Conservation (phyloP, 1,140 invertebrate genomes). For the Polypedilum vanderplanki region DNA sequence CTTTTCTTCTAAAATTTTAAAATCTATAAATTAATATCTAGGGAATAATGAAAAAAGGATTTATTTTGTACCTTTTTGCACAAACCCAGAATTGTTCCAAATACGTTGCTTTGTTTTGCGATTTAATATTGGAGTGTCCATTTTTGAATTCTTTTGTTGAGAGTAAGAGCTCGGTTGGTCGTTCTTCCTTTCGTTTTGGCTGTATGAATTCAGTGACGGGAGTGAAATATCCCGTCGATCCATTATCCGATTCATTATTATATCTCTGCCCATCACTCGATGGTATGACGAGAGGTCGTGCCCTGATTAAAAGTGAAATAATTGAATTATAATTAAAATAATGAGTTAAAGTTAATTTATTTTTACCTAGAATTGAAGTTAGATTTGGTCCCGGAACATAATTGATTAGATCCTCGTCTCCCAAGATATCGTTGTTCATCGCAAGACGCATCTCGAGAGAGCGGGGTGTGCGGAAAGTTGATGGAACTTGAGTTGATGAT, state of each 20-base stretch:
- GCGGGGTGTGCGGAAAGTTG: constrained; percentile 35
- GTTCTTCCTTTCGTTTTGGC: constrained; percentile 36
- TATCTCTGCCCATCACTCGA: constrained; percentile 44
- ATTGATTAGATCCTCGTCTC: constrained; percentile 45
- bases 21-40: constrained; percentile 37
- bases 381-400: constrained; percentile 45
- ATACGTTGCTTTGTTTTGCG: constrained; percentile 38
- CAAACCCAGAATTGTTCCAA: constrained; percentile 44
- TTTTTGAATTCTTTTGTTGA: constrained; percentile 46
- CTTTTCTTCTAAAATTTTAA: constrained; percentile 40
- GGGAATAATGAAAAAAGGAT: constrained; percentile 39
- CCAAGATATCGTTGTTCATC: constrained; percentile 45
- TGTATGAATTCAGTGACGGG: constrained; percentile 39
- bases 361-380: constrained; percentile 41
- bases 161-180: constrained; percentile 45
- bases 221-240: constrained; percentile 36
- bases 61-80: constrained; percentile 34
- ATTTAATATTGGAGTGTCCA: constrained; percentile 45
- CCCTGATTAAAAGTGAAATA: constrained; percentile 30
- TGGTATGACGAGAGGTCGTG: constrained; percentile 46
- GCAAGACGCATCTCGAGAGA: constrained; percentile 54
- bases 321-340: too few species aligned
- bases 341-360: too few species aligned
- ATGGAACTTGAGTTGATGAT: constrained; percentile 26
- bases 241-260: constrained; percentile 38